Percentiles rank a stretch among this genome's conserved stretches.
Conservation (phyloP, 2,113 vertebrate species). For the Vulpes vulpes region DNA sequence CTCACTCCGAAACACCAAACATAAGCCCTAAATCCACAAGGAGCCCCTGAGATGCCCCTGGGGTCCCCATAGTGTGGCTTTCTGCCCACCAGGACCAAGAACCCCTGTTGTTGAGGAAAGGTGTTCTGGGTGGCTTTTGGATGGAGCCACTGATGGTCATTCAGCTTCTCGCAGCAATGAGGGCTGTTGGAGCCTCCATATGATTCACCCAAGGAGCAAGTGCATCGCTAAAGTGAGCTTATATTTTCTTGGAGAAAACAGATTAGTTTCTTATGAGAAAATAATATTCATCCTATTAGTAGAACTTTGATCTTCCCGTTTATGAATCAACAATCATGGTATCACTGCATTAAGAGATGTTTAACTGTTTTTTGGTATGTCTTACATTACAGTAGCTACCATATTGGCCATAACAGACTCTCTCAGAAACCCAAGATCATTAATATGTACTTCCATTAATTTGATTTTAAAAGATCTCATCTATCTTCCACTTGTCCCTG, state of each 20-base stretch:
- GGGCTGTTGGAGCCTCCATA: neutral
- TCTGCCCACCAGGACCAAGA: no score
- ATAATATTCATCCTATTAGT: neutral
- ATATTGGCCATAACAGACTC: accelerated
- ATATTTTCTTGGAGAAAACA: neutral
- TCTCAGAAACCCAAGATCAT: neutral
- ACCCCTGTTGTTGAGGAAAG: neutral
- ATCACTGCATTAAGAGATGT: neutral
- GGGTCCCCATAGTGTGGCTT: accelerated
- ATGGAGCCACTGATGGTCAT: no score
- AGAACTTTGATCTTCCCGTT: neutral
- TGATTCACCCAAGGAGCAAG: neutral
- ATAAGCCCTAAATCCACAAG: neutral
- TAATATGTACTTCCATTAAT: neutral
- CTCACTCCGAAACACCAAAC: neutral
- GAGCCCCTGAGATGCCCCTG: accelerated
- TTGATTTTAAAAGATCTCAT: neutral
- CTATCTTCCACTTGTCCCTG: neutral
- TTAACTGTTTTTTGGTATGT: neutral
- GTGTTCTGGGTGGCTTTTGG: neutral
- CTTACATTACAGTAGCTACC: neutral
- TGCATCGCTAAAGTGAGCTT: neutral
- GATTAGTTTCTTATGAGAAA: neutral
- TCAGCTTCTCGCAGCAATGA: accelerated
- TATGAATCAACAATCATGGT: neutral